These are phyloP conservation scores for Oplegnathus fasciatus DNA, from an alignment of 2,113 vertebrate species.

Conservation along the genomic window DNA sequence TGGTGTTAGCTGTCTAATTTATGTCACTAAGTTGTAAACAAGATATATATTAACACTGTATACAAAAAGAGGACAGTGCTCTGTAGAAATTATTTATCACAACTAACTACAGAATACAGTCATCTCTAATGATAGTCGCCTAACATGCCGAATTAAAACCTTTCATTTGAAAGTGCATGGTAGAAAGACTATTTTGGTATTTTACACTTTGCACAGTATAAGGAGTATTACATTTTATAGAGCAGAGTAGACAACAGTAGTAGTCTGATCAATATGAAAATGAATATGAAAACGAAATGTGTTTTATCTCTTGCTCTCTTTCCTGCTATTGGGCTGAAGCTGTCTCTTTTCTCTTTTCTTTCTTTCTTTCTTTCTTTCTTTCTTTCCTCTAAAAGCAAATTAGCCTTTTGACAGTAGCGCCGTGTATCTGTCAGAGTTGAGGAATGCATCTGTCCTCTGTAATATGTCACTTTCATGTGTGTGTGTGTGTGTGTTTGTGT, in stretches of 20 bases:
- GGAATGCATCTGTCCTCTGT: conserved; percentile 33
- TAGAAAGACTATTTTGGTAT: not conserved
- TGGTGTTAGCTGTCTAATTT: not conserved
- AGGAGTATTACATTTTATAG: not conserved
- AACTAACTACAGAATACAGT: too few species aligned
- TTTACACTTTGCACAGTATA: not conserved
- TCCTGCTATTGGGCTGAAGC: not conserved
- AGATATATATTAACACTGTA: not conserved
- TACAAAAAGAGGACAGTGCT: not conserved
- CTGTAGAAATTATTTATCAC: not conserved
- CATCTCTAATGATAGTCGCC: not conserved
- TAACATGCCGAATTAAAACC: not conserved
- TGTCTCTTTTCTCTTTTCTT: not conserved
- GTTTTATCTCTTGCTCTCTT: not conserved
- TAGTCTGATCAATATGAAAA: not conserved
- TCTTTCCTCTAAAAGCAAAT: conserved; percentile 38
- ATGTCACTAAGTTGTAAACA: not conserved
- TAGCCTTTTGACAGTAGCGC: conserved; percentile 49
- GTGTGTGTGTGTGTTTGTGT: not conserved
- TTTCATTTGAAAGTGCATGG: not conserved
- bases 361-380: not conserved
- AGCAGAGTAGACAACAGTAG: not conserved
- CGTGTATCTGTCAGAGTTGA: conserved; percentile 49
- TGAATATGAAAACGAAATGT: not conserved
- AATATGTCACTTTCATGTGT: conserved; percentile 22